Base-by-base conservation (phyloP, 1,140 invertebrate species). In the Saccostrea glomerata region DNA sequence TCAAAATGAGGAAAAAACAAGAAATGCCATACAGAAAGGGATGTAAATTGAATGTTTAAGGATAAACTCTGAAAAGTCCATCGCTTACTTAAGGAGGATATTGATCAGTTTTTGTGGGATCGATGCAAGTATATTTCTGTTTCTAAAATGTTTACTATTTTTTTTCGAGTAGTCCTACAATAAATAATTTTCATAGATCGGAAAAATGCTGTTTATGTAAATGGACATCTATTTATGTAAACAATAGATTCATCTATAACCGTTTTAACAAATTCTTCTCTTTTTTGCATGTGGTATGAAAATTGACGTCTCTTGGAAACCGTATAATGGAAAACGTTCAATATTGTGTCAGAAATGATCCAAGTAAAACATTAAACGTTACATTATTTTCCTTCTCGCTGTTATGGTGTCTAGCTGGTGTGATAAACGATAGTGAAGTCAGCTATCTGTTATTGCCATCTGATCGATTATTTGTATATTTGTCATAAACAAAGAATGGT, bases 381-480 rank as follows among this genome's bases (percentile, higher is more conserved):
- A 17, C 70, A 77, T 77, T 77, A 77, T 36, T 77, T 77, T 77
- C 70, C 70, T 77, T 30, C 70, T 77, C 70, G 23, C 5, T 77
- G 70, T 77, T 77, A 77, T 13, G 23, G 70, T 36, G 70, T 77
- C 70, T 77, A 77, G 23, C 70, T 77, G 9, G 70, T 77, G 70
- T 77, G 70, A 77, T 77, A 77, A 77, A 77, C 70, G 70, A 77
- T 77, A 77, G 70, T 13, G 23, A 77, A 25, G 36, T 77, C 70
- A 77, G 23, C 25, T 77, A 77, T 77, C 70, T 77, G 70, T 77
- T 77, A 15, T 30, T 77, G 23, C 70, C 70, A 77, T 77, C 70
- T 77, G 13, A 77, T 77, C 70, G 70, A 77, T 77, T 77, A 77
- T 77, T 77, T 30, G 70, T 77, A 30, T 77, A 77, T 77, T 77